These are phyloP conservation scores for Diplogasteroides magnus DNA, from an alignment of 1,140 invertebrate species.

Conservation along the genomic window DNA sequence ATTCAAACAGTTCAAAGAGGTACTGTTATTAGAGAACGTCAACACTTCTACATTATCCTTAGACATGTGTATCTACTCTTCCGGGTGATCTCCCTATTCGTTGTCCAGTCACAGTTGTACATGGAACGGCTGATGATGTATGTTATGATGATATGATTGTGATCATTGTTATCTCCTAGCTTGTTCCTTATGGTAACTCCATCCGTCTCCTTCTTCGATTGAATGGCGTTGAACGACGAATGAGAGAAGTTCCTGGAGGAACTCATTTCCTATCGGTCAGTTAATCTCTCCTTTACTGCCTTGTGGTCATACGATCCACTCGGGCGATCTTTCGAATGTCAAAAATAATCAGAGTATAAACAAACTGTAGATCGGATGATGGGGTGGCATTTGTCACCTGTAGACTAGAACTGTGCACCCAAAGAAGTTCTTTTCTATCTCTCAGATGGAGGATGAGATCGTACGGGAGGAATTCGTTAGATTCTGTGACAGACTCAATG, in stretches of 20 bases:
- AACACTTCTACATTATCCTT: not conserved
- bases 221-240: not conserved
- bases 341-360: too few relatives aligned
- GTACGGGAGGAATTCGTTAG: not conserved
- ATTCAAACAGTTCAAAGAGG: slow-evolving; percentile 8
- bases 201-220: not conserved
- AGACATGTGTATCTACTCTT: slow-evolving; percentile 8
- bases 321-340: too few relatives aligned
- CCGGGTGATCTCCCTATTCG: slow-evolving; percentile 6
- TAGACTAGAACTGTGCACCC: too few relatives aligned
- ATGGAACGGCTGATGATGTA: slow-evolving; percentile 14
- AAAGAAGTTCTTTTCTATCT: too few relatives aligned
- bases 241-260: slow-evolving; percentile 4
- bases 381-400: too few relatives aligned
- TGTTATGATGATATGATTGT: not conserved
- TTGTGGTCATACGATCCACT: too few relatives aligned
- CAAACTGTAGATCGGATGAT: not conserved
- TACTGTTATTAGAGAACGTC: not conserved
- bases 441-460: not conserved
- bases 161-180: not conserved
- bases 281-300: too few relatives aligned
- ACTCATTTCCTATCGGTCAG: slow-evolving; percentile 8
- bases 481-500: not conserved
- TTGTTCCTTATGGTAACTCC: slow-evolving; percentile 10
- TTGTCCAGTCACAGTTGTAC: slow-evolving; percentile 9